Base-by-base conservation (phyloP, 1,140 invertebrate genomes). In the Pseudomyrmex flavicornis region DNA sequence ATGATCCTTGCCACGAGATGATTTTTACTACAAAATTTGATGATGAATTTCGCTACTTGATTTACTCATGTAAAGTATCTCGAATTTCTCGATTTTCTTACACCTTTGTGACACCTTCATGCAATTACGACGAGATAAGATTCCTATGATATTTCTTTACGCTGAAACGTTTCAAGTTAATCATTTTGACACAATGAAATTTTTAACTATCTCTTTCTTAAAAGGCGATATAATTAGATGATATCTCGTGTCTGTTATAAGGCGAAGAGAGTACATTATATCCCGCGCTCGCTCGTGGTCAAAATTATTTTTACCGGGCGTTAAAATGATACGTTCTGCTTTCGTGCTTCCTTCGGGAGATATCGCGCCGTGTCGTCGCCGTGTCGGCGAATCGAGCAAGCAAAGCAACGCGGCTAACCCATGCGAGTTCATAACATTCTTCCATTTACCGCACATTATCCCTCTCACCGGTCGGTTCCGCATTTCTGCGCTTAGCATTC, bases 401-500 rank as follows among this genome's bases (percentile, higher is more conserved):
- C 59, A 70, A 20, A 59, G 66, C 76, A 58, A 56, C 20, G 56
- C 26, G 62, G 15, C 12, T 80, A 80, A 50, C 54, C 46, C 66
- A 70, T 70, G 54, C 54, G 66, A 80, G 76, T 48, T 72, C 76
- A 80, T 80, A 72, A 72, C 76, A 72, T 80, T 80, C 76, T 72
- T 80, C 76, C 68, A 80, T 80, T 80, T 70, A 80, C 76, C 76
- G 66, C 66, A 50, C 26, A 72, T 72, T 80, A 70, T 72, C 76
- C 54, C 66, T 59, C 66, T 72, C 66, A 54, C 76, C 46, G 20
- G 44, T 54, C 44, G 66, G 66, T 80, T 80, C 76, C 76, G 76
- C 76, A 80, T 80, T 77, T 80, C 76, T 80, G 52, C 69, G 76
- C 46, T 72, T 59, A 72, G 76, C 76, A 80, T 80, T 80, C 76